Evolutionary conservation across 2,797 vertebrate genomes (phyloP).

Genomic region (Catamblyrhynchus diadema): DNA sequence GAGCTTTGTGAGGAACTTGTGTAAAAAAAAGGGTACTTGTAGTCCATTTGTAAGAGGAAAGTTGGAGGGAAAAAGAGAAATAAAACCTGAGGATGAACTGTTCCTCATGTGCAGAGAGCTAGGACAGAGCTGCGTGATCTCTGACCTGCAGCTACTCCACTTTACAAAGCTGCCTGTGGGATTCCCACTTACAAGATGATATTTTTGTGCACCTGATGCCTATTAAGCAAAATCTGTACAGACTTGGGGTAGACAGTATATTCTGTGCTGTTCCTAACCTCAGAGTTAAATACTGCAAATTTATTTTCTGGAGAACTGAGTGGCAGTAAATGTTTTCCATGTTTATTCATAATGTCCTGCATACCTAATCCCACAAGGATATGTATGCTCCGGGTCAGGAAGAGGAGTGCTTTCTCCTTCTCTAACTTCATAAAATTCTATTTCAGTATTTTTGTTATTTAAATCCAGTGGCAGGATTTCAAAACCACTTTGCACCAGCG

Average conservation of each 20-base stretch:
- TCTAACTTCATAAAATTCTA: neutral
- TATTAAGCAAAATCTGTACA: neutral
- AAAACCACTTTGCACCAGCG: neutral
- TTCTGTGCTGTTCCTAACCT: neutral
- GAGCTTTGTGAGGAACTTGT: neutral
- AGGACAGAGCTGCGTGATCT: neutral
- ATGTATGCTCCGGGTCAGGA: accelerated
- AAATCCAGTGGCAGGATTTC: neutral
- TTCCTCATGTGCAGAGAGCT: neutral
- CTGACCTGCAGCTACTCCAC: neutral
- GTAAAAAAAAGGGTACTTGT: neutral
- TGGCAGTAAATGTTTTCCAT: neutral
- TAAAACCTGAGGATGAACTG: neutral
- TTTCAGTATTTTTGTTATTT: neutral
- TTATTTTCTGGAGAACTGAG: neutral
- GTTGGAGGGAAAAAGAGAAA: neutral
- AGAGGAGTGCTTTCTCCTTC: neutral
- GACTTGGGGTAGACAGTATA: neutral
- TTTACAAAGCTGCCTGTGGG: neutral
- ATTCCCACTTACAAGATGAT: neutral
- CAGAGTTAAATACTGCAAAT: neutral
- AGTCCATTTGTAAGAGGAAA: neutral
- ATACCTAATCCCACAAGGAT: neutral
- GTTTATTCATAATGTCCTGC: neutral
- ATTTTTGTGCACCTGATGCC: neutral